These are phyloP conservation scores for Cricetomys ansorgei DNA, from an alignment of 2,113 vertebrate genomes.

Conservation along the genomic window DNA sequence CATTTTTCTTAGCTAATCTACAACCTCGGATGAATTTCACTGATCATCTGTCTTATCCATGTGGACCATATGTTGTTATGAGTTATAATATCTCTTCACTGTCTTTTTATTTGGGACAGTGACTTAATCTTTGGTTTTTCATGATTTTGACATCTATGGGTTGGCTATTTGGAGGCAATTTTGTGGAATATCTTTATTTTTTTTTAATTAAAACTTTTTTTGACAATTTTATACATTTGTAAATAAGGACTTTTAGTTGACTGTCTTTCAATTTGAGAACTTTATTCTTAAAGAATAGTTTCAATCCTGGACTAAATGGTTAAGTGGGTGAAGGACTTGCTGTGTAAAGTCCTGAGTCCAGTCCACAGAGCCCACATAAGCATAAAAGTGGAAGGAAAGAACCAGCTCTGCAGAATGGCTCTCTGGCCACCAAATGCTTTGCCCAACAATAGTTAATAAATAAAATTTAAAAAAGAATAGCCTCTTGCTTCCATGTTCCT, in stretches of 20 bases:
- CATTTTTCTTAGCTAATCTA: neutral
- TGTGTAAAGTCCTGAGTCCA: neutral
- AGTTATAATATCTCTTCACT: neutral
- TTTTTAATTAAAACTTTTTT: neutral
- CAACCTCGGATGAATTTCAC: neutral
- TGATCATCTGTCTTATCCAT: neutral
- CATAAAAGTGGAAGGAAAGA: neutral
- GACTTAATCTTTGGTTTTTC: slow-evolving; percentile 5
- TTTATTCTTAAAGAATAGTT: neutral
- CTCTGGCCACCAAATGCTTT: neutral
- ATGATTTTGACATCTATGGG: neutral
- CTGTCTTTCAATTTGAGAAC: neutral
- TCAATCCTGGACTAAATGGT: neutral
- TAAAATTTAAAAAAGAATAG: neutral
- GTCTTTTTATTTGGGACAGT: neutral
- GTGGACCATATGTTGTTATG: neutral
- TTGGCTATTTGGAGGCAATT: neutral
- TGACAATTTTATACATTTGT: neutral
- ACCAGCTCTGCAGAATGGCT: neutral
- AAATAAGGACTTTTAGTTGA: neutral
- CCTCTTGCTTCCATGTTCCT: neutral
- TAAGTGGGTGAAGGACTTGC: neutral
- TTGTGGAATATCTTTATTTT: neutral
- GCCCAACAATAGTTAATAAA: neutral
- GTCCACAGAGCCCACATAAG: neutral